Base-by-base conservation (phyloP, 2,797 vertebrate species). In the Chaetodon trifasciatus region DNA sequence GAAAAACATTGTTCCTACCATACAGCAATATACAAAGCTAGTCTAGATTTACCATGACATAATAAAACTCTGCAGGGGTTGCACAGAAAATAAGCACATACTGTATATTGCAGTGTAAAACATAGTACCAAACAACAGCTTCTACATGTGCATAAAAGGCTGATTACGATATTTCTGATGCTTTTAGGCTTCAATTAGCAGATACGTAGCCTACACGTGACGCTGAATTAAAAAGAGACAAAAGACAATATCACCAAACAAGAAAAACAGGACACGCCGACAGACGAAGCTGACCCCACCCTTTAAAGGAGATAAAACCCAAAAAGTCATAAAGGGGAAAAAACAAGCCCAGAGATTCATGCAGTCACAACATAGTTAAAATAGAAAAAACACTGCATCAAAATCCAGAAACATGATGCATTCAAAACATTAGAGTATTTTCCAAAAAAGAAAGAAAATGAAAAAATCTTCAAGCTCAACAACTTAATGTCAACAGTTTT, bases 11-110 rank as follows among this genome's bases (percentile, higher is more conserved):
- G 76, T 82, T 91, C 74, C 85, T 87, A 91, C 84, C 74, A 60
- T 83, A 93, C 82, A 91, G 86, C 50, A 70, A 91, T 90, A 85
- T 92, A 92, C 83, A 92, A 87, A 91, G 89, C 89, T 86, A 88
- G 75, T 84, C 85, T 86, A 91, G 74, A 85, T 78, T 78, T 68
- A 79, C 79, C 56, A 76, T 88, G 82, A 91, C 82, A 76, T 82
- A 91, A 85, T 84, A 37, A 71, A 84, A 85, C 56, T 85, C 78
- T 85, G 83, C 80, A 77, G 84, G 80, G 42, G 76, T 76, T 68
- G 78, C 90, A 90, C 89, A 69, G 63, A 79, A 89, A 60, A 83
- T 67, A 87, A 89, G 86, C 86, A 88, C 84, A 82, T 37, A 88
- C 78, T 46, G 66, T 83, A 91, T 85, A 91, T 55, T 79, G 86